Conservation (phyloP, 2,888 invertebrate genomes). For the Polyommatus iphigenia region DNA sequence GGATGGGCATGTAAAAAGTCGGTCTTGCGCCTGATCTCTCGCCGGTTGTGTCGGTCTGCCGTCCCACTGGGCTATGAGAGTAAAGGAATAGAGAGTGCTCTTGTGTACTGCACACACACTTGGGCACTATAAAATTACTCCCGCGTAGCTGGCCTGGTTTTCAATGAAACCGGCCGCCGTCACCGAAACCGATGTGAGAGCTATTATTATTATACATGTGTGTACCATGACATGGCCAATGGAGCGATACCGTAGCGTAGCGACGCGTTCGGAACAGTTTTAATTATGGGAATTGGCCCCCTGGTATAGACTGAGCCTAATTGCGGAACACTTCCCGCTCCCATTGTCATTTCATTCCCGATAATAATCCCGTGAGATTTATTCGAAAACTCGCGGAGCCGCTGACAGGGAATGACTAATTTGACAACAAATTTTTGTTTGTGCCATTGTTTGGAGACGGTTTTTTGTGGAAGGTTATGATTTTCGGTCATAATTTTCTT, state of each 20-base stretch:
- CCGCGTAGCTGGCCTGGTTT: too few species aligned
- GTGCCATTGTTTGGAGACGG: neutral
- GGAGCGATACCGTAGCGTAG: neutral
- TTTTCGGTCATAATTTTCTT: neutral
- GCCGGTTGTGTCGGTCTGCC: too few species aligned
- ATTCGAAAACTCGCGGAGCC: constrained; percentile 23
- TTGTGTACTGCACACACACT: too few species aligned
- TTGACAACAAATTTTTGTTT: constrained; percentile 5
- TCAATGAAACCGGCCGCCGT: too few species aligned
- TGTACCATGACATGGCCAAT: neutral
- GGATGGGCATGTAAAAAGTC: too few species aligned
- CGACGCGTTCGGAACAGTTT: neutral
- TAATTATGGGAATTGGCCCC: neutral
- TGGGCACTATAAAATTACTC: too few species aligned
- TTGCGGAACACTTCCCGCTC: constrained; percentile 24
- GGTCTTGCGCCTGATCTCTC: too few species aligned
- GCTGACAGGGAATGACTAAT: constrained; percentile 22
- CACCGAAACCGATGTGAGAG: too few species aligned
- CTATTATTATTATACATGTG: too few species aligned
- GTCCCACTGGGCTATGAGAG: too few species aligned
- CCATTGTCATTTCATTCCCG: constrained; percentile 25
- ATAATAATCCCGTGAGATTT: constrained; percentile 17
- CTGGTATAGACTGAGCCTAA: neutral
- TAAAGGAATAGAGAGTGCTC: too few species aligned
- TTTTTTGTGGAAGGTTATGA: neutral